Evolutionary conservation across 2,888 invertebrate genomes (phyloP).

Genomic region (Cryptops parisi): DNA sequence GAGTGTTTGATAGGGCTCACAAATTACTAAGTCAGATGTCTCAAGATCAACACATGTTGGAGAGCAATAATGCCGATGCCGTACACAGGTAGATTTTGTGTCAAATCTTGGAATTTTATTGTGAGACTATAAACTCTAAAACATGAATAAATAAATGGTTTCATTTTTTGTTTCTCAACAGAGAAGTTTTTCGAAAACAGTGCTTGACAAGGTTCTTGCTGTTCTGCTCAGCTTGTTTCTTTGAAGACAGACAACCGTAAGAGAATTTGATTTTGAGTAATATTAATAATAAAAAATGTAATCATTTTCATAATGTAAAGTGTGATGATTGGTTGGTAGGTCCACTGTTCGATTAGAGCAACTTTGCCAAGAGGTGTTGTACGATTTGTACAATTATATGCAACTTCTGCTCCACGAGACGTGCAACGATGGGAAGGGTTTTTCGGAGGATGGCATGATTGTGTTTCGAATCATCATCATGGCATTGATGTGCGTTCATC

Average conservation of each 20-base stretch:
- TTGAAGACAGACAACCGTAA: constrained; percentile 3
- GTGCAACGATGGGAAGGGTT: no score
- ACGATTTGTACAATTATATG: constrained; percentile 57
- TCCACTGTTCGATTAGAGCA: constrained; percentile 15
- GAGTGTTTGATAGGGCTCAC: constrained; percentile 41
- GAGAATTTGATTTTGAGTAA: neutral
- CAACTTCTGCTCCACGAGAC: constrained; percentile 26
- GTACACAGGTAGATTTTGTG: no score
- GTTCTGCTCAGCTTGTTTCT: constrained; percentile 17
- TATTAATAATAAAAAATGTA: neutral
- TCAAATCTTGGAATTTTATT: no score
- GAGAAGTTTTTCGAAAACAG: constrained; percentile 37
- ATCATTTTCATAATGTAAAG: neutral
- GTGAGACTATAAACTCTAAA: no score
- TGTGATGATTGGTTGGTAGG: neutral
- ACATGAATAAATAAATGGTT: neutral
- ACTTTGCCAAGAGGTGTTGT: constrained; percentile 51
- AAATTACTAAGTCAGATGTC: no score
- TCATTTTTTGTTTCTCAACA: constrained; percentile 10
- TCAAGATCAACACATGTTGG: no score
- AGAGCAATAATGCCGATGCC: no score
- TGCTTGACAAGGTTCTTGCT: constrained; percentile 27
- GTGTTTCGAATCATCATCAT: constrained; percentile 70
- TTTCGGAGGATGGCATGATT: constrained; percentile 36
- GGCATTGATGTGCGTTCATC: constrained; percentile 58